Percentiles rank a stretch among this genome's conserved stretches.
Evolutionary conservation across 2,113 vertebrate species (phyloP).

Genomic region (Nothobranchius kuhntae): DNA sequence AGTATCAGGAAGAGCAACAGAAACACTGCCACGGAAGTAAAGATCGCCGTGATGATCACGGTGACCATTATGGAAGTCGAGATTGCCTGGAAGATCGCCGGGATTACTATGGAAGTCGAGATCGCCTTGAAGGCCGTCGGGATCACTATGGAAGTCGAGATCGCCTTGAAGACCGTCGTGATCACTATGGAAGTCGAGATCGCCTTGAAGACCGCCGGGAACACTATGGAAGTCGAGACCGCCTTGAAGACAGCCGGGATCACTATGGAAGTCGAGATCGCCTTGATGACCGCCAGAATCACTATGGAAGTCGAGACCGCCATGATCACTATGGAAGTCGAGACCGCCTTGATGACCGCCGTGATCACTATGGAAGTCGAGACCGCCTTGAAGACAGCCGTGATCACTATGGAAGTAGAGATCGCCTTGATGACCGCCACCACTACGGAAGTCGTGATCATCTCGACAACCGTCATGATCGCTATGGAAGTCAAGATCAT

Average conservation of each 20-base stretch:
- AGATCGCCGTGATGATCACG: constrained; percentile 18
- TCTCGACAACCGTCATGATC: constrained; percentile 16
- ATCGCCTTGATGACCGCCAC: constrained; percentile 9
- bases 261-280: background rate
- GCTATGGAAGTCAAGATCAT: background rate
- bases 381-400: constrained; percentile 22
- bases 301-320: constrained; percentile 14
- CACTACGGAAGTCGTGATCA: constrained; percentile 30
- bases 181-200: background rate
- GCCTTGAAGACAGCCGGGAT: background rate
- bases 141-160: constrained; percentile 12
- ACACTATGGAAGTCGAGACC: background rate
- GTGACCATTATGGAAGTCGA: fast-evolving
- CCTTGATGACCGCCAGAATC: constrained; percentile 1
- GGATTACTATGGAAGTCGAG: fast-evolving
- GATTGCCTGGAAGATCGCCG: constrained; percentile 15
- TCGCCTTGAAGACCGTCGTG: background rate
- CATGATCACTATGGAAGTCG: background rate
- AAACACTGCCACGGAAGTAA: constrained; percentile 28
- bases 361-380: background rate
- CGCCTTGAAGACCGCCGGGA: background rate
- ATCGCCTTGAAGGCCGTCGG: constrained; percentile 17
- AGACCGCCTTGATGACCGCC: constrained; percentile 20
- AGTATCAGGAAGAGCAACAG: constrained; percentile 21
- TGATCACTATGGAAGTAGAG: constrained; percentile 5